Evolutionary conservation across 2,888 invertebrate genomes (phyloP).

Genomic region (Hyposoter dolosus): DNA sequence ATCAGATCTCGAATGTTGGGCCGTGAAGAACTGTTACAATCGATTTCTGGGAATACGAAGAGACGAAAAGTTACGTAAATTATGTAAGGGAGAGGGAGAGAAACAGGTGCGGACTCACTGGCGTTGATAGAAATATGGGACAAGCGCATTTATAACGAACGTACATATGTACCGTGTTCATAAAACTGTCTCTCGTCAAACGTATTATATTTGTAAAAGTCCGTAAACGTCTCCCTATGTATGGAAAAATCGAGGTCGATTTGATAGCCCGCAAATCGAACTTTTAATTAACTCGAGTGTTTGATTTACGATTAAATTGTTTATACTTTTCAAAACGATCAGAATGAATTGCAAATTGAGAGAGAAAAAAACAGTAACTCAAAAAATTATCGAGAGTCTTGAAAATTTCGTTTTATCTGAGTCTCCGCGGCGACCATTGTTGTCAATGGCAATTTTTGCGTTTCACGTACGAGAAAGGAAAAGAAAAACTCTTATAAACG

Average conservation of each 20-base stretch:
- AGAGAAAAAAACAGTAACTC: neutral
- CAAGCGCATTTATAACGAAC: conserved; percentile 21
- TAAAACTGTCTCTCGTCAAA: conserved; percentile 60
- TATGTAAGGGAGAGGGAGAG: conserved; percentile 24
- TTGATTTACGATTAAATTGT: neutral
- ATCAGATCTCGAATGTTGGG: neutral
- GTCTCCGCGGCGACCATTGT: neutral
- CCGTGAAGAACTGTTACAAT: conserved; percentile 9
- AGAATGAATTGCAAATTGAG: neutral
- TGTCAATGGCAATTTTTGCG: neutral
- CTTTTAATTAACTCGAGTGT: neutral
- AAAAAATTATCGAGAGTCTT: too few species aligned
- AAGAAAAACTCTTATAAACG: neutral
- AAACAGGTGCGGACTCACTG: conserved; percentile 41
- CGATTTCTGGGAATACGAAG: conserved; percentile 36
- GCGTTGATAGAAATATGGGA: conserved; percentile 54
- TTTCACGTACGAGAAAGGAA: neutral
- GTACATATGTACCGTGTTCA: conserved; percentile 31
- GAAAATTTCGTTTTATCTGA: too few species aligned
- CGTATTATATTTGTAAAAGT: conserved; percentile 47
- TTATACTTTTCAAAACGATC: neutral
- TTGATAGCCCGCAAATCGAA: neutral
- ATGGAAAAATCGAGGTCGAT: neutral
- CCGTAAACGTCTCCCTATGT: conserved; percentile 17
- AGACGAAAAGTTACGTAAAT: conserved; percentile 33